A percentile compares a stretch with the other conserved stretches of the same genome.
These are phyloP conservation scores for Acanthurus lineatus DNA, from an alignment of 2,797 vertebrate genomes.

Conservation along the genomic window DNA sequence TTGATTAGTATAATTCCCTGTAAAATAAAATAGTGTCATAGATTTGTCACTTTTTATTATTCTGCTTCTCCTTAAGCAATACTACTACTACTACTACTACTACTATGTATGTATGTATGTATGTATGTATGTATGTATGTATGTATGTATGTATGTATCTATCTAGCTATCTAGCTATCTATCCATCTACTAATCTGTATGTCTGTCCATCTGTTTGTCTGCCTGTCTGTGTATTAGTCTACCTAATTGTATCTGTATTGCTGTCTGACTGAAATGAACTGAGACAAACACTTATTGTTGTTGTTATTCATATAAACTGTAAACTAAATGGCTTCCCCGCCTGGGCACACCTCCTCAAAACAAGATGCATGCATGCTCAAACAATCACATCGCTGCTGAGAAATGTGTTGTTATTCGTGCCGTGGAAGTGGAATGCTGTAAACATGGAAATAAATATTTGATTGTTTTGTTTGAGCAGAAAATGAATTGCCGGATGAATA, in stretches of 20 bases:
- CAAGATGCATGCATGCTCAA: constrained; percentile 25
- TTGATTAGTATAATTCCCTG: too few species aligned
- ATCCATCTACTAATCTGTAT: constrained; percentile 26
- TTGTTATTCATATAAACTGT: constrained; percentile 15
- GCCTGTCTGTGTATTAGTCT: constrained; percentile 5
- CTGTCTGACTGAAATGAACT: not conserved
- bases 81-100: too few species aligned
- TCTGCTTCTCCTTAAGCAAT: too few species aligned
- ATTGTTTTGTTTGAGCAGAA: constrained; percentile 53
- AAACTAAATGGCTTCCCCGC: constrained; percentile 22
- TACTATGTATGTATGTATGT: too few species aligned
- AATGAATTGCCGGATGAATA: constrained; percentile 38
- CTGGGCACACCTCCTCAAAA: constrained; percentile 7
- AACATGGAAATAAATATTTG: constrained; percentile 63
- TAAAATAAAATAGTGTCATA: too few species aligned
- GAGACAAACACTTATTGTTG: constrained; percentile 8
- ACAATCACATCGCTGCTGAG: not conserved
- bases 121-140: too few species aligned
- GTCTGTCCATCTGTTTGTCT: constrained; percentile 22
- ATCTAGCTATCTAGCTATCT: constrained; percentile 15
- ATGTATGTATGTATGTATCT: not conserved
- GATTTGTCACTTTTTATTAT: too few species aligned
- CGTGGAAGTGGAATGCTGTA: constrained; percentile 25
- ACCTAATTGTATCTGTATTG: not conserved
- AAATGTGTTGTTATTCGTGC: constrained; percentile 36